Conservation (phyloP, 1,140 invertebrate genomes). For the Sogatella furcifera region DNA sequence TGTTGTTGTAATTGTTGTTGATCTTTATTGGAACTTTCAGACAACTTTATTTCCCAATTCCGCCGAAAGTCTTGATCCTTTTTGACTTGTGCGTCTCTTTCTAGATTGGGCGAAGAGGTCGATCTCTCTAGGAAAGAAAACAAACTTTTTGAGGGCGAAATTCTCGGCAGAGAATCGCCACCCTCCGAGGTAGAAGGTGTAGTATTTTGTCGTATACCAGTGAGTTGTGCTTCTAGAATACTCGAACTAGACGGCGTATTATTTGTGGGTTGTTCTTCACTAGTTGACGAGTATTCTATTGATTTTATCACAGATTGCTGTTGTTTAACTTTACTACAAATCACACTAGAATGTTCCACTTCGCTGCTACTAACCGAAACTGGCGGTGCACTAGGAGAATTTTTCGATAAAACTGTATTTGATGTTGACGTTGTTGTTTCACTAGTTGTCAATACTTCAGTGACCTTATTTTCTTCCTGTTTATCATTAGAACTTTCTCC, state of each 20-base stretch:
- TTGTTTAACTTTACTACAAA: background rate
- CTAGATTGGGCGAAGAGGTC: background rate
- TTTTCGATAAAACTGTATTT: too few relatives aligned
- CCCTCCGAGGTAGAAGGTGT: background rate
- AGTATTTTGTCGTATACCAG: slow-evolving; percentile 7
- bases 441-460: background rate
- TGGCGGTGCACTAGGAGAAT: too few relatives aligned
- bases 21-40: background rate
- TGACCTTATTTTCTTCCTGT: background rate
- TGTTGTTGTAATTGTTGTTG: background rate
- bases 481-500: background rate
- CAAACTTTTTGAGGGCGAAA: slow-evolving; percentile 11
- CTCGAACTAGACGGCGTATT: slow-evolving; percentile 16
- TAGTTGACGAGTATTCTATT: background rate
- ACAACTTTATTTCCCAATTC: background rate
- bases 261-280: background rate
- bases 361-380: background rate
- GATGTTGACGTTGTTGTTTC: background rate
- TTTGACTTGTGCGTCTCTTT: background rate
- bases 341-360: background rate
- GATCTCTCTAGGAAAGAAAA: slow-evolving; percentile 8
- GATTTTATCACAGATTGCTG: slow-evolving; percentile 1
- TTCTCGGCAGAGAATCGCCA: slow-evolving; percentile 5
- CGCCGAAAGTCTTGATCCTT: background rate
- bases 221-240: slow-evolving; percentile 22